These are phyloP conservation scores for Pristionchus japonicus DNA, from an alignment of 2,888 invertebrate species.

Conservation along the genomic window DNA sequence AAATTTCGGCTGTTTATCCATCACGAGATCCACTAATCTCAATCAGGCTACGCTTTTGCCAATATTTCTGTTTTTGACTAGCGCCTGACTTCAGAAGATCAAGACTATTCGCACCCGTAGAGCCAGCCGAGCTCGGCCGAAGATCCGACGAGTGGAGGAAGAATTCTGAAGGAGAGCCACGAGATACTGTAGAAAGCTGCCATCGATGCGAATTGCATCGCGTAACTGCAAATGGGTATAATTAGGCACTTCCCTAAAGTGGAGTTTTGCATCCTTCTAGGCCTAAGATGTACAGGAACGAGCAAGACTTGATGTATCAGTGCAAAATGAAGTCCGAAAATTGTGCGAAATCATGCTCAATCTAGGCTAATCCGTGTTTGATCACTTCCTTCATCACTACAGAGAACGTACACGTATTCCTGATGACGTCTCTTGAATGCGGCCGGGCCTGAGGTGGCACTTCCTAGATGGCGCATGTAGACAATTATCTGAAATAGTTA, in stretches of 20 bases:
- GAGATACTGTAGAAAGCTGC: conserved; percentile 58
- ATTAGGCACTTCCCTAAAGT: too few relatives aligned
- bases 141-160: conserved; percentile 54
- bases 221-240: conserved; percentile 52
- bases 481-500: conserved; percentile 14
- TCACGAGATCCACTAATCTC: not conserved
- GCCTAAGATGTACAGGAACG: too few relatives aligned
- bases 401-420: conserved; percentile 27
- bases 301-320: not conserved
- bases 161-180: conserved; percentile 58
- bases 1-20: not conserved
- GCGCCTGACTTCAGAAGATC: not conserved
- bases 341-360: not conserved
- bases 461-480: not conserved
- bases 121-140: not conserved
- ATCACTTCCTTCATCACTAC: not conserved
- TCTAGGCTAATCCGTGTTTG: not conserved
- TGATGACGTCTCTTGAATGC: not conserved
- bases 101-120: not conserved
- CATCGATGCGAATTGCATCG: conserved; percentile 60
- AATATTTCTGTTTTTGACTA: not conserved
- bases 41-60: not conserved
- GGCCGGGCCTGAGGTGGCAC: not conserved
- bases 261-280: too few relatives aligned
- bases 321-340: not conserved